A percentile compares a stretch with the other conserved stretches of the same genome.
phyloP scores from a whole-genome alignment of 1,140 invertebrate species.

The Galendromus occidentalis region DNA sequence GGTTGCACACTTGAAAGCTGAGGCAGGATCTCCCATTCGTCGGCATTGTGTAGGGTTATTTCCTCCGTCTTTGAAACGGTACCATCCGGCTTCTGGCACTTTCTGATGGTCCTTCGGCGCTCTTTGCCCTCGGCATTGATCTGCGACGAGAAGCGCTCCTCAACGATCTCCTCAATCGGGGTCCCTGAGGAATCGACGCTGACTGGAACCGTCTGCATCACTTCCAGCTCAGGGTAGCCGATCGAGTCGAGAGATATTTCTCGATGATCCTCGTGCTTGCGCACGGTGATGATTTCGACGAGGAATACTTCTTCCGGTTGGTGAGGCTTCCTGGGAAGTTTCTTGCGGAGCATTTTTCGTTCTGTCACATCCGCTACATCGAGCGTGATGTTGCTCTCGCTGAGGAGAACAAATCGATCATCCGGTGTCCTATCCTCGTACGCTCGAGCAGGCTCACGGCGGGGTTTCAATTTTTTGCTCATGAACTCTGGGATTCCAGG shows the following conservation, averaged over 20 bases:
- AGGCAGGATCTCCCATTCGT: background rate
- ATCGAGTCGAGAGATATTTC: background rate
- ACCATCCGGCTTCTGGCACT: background rate
- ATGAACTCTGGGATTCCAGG: background rate
- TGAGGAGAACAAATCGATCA: background rate
- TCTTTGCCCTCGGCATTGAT: background rate
- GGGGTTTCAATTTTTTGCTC: background rate
- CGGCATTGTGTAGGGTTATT: background rate
- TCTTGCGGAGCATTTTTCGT: background rate
- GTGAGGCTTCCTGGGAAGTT: background rate
- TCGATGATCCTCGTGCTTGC: background rate
- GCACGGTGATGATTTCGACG: background rate
- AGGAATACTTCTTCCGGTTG: background rate
- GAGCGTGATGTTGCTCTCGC: slow-evolving; percentile 4
- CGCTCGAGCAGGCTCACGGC: background rate
- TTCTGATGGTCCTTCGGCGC: slow-evolving; percentile 1
- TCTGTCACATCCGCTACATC: background rate
- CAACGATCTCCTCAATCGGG: background rate
- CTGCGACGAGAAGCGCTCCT: background rate
- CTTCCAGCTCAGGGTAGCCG: background rate
- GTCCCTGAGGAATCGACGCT: background rate
- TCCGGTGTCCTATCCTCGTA: background rate
- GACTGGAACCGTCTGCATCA: background rate
- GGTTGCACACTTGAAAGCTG: background rate
- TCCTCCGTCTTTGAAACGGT: background rate